Conservation (phyloP, 2,888 invertebrate genomes). For the Xanthostigma xanthostigma region DNA sequence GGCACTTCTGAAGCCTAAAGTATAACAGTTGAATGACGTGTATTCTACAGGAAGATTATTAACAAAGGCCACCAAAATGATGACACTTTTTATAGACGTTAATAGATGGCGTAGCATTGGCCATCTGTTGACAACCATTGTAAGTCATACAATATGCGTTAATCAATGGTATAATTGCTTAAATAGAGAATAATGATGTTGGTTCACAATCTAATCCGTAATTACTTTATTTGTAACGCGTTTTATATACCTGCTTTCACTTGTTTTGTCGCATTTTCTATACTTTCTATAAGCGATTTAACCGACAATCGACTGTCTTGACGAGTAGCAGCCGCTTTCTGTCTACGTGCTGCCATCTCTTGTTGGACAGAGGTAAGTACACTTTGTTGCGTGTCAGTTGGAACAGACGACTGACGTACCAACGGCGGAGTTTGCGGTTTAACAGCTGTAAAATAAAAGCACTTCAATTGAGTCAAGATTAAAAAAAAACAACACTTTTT, state of each 20-base stretch:
- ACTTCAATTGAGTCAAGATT: background rate
- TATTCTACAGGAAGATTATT: no score
- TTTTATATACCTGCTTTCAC: slow-evolving; percentile 29
- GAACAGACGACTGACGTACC: slow-evolving; percentile 24
- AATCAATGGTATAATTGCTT: no score
- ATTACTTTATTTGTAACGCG: no score
- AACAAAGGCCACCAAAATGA: no score
- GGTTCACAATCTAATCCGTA: no score
- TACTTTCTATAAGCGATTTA: slow-evolving; percentile 80
- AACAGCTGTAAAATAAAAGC: slow-evolving; percentile 19
- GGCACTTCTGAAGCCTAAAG: no score
- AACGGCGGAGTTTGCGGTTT: slow-evolving; percentile 20
- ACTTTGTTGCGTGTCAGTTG: slow-evolving; percentile 35
- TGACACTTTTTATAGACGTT: no score
- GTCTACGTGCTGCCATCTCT: slow-evolving; percentile 39
- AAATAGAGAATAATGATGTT: no score
- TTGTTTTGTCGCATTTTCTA: slow-evolving; percentile 72
- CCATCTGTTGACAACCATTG: no score
- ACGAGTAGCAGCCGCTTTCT: slow-evolving; percentile 35
- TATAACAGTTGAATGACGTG: no score
- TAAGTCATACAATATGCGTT: no score
- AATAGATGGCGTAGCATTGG: no score
- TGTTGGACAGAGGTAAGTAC: slow-evolving; percentile 36
- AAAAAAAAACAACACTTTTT: background rate
- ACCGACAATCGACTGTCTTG: slow-evolving; percentile 76